Base-by-base conservation (phyloP, 2,888 invertebrate species). In the Sphaeridia pumilis region DNA sequence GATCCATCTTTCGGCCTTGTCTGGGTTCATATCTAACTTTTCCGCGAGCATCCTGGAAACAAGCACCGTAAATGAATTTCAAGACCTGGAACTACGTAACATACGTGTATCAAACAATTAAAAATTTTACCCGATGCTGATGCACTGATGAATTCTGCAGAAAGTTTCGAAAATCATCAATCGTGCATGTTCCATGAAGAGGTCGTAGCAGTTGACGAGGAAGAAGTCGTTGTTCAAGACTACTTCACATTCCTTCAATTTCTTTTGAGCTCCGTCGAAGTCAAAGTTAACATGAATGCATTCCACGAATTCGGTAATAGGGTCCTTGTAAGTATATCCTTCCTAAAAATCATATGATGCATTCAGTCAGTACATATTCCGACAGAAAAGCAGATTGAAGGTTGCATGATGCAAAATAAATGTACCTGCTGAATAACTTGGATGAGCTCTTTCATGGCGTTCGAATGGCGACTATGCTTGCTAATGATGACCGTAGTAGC, bases 101-200 rank as follows among this genome's bases (percentile, higher is more conserved):
- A 31, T 31, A 10, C 7, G 31, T 10, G 31, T 31, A 54, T 17
- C 7, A 35, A 46, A 10, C 27, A 26, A 26, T 42, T 27, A 4
- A 14, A 14, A 10, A 38, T 69, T 74, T 65, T 69, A 82, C 84
- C 82, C 82, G 68, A 92, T 92, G 70, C 93, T 95, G 69, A 98
- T 95, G 69, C 97, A 95, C 71, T 97, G 94, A 74, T 98, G 97
- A 67, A 98, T 98, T 63, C 97, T 83, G 71, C 98, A 99, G 80
- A 98, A 99, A 22, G 97, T 98, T 74, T 99, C 98, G 71, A 99
- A 99, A 67, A 98, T 97, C 85, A 99, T 90, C 45, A 98, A 79
- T 56, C 98, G 82, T 1, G 98, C 97, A 72, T 95, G 95, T 73
- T 99, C 97, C 46, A 98, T 93, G 70, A 99, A 99, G 70, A 97